Conservation (phyloP, 2,113 vertebrate species). For the Pelusios castaneus region DNA sequence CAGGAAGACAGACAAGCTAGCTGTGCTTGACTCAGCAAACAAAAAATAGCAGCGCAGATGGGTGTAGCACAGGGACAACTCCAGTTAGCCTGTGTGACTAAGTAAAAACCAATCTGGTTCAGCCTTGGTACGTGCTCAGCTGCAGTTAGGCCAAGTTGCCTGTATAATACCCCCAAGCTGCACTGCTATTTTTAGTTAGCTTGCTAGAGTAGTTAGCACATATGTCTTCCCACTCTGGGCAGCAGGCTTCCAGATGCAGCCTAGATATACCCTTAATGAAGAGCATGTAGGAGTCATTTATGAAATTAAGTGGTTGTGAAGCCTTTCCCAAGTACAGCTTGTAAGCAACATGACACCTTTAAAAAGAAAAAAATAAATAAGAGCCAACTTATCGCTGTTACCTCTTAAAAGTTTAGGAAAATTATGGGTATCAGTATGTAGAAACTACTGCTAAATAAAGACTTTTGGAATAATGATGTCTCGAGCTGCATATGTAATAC, state of each 20-base stretch:
- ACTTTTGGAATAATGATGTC: neutral
- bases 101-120: neutral
- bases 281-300: neutral
- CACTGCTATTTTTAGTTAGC: neutral
- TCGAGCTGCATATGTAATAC: neutral
- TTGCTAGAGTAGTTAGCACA: neutral
- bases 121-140: neutral
- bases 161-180: neutral
- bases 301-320: neutral
- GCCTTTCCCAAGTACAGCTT: neutral
- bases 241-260: neutral
- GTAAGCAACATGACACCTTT: neutral
- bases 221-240: neutral
- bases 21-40: neutral
- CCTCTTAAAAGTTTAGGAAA: neutral
- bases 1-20: neutral
- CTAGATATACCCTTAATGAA: neutral
- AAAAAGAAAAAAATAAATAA: neutral
- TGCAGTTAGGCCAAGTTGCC: neutral
- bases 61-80: neutral
- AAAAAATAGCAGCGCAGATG: neutral
- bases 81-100: neutral
- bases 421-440: neutral
- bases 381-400: neutral
- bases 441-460: neutral